Evolutionary conservation across 2,797 vertebrate species (phyloP).

Genomic region (Tragelaphus eurycerus): DNA sequence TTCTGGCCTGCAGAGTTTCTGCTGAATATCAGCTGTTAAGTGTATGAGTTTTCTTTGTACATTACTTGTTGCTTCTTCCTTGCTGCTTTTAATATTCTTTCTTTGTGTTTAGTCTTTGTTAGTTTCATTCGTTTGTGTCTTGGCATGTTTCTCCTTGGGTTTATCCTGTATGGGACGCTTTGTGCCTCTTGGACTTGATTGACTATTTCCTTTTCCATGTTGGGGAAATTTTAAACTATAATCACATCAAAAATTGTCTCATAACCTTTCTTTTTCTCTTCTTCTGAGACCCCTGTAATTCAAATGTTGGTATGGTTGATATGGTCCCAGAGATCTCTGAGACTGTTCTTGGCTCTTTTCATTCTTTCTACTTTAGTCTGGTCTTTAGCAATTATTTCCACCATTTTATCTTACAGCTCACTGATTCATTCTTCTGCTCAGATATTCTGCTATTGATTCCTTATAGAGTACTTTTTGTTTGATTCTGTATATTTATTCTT

Average conservation of each 20-base stretch:
- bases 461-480: background rate
- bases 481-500: background rate
- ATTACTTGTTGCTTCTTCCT: no score
- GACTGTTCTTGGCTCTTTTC: background rate
- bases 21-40: no score
- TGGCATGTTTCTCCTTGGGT: background rate
- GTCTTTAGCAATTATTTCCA: background rate
- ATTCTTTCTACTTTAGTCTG: background rate
- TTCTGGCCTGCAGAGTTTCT: no score
- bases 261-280: background rate
- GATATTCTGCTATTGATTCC: background rate
- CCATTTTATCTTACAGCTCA: background rate
- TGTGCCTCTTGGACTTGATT: background rate
- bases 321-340: background rate
- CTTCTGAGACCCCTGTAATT: background rate
- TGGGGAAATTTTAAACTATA: background rate
- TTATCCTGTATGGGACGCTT: background rate
- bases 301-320: background rate
- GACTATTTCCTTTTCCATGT: background rate
- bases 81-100: background rate
- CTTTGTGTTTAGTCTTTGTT: background rate
- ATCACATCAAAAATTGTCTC: background rate
- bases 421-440: background rate
- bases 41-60: no score
- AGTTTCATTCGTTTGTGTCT: background rate